A percentile compares a stretch with the other conserved stretches of the same genome.
phyloP scores from a whole-genome alignment of 2,113 vertebrate species.

The Mus pahari region DNA sequence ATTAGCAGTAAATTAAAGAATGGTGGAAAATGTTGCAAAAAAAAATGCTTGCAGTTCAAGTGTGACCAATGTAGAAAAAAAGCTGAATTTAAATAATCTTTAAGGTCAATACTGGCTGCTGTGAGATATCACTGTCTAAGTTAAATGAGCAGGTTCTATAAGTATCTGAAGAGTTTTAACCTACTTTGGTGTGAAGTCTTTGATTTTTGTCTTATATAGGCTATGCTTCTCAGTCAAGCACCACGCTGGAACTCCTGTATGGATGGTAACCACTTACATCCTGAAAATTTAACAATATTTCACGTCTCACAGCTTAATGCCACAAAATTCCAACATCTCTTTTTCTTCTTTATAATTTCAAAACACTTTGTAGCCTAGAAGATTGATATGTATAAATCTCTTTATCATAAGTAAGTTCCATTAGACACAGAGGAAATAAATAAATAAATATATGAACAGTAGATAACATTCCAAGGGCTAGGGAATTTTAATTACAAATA shows the following conservation, averaged over 20 bases:
- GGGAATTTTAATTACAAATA: slow-evolving; percentile 8
- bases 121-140: not conserved
- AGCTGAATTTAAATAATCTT: not conserved
- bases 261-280: slow-evolving; percentile 63
- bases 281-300: slow-evolving; percentile 67
- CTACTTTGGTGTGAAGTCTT: slow-evolving; percentile 39
- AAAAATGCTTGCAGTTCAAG: not conserved
- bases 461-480: slow-evolving; percentile 32
- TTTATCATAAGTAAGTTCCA: slow-evolving; percentile 50
- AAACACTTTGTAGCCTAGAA: slow-evolving; percentile 32
- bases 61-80: not conserved
- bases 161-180: slow-evolving; percentile 39
- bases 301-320: slow-evolving; percentile 53
- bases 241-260: slow-evolving; percentile 56
- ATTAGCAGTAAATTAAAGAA: slow-evolving; percentile 12
- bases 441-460: slow-evolving; percentile 51
- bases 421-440: not conserved
- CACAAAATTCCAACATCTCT: not conserved
- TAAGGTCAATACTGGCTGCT: not conserved
- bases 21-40: not conserved
- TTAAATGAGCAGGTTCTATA: slow-evolving; percentile 29
- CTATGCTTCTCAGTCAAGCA: slow-evolving; percentile 2
- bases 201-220: slow-evolving; percentile 58
- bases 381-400: slow-evolving; percentile 52
- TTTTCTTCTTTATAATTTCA: slow-evolving; percentile 66